A percentile compares a stretch with the other conserved stretches of the same genome.
Evolutionary conservation across 1,140 invertebrate species (phyloP).

Genomic region (Pemphigus obesinymphae): DNA sequence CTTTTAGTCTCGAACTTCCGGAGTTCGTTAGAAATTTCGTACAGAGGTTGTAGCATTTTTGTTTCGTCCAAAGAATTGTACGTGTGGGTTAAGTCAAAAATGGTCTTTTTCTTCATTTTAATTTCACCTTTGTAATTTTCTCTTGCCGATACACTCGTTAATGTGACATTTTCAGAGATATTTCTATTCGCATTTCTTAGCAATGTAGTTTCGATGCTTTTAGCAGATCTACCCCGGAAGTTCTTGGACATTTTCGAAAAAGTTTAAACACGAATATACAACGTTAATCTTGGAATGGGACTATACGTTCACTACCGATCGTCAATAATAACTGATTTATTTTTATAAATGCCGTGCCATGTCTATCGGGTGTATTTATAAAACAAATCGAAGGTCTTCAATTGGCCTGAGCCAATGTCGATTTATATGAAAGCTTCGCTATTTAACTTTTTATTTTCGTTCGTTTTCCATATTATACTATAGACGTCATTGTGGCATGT

Average conservation of each 20-base stretch:
- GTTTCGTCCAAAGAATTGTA: slow-evolving; percentile 51
- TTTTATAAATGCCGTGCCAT: slow-evolving; percentile 16
- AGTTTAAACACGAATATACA: not conserved
- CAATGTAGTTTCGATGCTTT: slow-evolving; percentile 20
- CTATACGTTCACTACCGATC: slow-evolving; percentile 10
- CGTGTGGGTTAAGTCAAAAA: slow-evolving; percentile 20
- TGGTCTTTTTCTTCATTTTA: slow-evolving; percentile 20
- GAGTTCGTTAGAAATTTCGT: slow-evolving; percentile 58
- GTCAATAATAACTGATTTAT: slow-evolving; percentile 31
- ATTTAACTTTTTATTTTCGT: not conserved
- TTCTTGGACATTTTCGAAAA: slow-evolving; percentile 11
- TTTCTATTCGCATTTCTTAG: not conserved
- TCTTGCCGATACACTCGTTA: not conserved
- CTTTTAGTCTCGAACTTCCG: slow-evolving; percentile 60
- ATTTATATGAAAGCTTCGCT: not conserved
- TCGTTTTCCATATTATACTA: not conserved
- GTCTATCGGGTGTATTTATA: slow-evolving; percentile 25
- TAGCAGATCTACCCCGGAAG: slow-evolving; percentile 35
- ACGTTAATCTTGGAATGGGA: not conserved
- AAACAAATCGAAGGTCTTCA: slow-evolving; percentile 32
- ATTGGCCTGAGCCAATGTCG: not conserved
- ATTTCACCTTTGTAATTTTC: slow-evolving; percentile 13
- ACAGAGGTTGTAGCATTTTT: slow-evolving; percentile 56
- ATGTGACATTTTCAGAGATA: not conserved
- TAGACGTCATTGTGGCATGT: not conserved